Base-by-base conservation (phyloP, 2,888 invertebrate species). In the Candidula unifasciata region DNA sequence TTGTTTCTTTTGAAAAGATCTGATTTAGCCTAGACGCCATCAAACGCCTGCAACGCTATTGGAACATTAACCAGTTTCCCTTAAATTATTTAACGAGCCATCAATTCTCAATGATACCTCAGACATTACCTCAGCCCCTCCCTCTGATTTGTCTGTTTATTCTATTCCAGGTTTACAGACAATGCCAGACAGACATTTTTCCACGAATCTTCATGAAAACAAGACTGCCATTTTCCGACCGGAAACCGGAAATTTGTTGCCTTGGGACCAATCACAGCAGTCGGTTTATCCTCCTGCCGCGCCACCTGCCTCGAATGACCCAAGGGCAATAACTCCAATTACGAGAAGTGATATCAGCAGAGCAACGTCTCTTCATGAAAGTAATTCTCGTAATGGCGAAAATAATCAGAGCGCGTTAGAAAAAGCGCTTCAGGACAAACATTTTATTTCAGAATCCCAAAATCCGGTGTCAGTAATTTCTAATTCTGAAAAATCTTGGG, bases 191-290 rank as follows among this genome's bases (percentile, higher is more conserved):
- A 57, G 57, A 64, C 69, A 79, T 16, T 52, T 60, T 64, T 16
- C 69, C 27, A 73, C 64, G 27, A 52, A 5, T 44, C 52, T 68
- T 60, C 78, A 37, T 44, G 64, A 52, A 57, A 66, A 33, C 64
- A 74, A n/a, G 54, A 79, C 76, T 76, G 80, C 80, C 84, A 84
- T 80, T 37, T 84, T 84, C 30, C 37, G 37, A 80, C 60, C 84
- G 57, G 76, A 80, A 80, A 37, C 73, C 27, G 80, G 80, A 80
- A 80, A 76, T 80, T 71, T 68, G 68, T 80, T 76, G 80, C 66
- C 80, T 0, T 74, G 76, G 68, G 74, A 74, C 64, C 84, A 84
- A 80, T 80, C 80, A 66, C 76, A 80, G 68, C 66, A 27, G 27
- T 44, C 30, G 27, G 6, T 79, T 35, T 54, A 57, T 21, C 8